Base-by-base conservation (phyloP, 2,888 invertebrate genomes). In the Boloria selene region DNA sequence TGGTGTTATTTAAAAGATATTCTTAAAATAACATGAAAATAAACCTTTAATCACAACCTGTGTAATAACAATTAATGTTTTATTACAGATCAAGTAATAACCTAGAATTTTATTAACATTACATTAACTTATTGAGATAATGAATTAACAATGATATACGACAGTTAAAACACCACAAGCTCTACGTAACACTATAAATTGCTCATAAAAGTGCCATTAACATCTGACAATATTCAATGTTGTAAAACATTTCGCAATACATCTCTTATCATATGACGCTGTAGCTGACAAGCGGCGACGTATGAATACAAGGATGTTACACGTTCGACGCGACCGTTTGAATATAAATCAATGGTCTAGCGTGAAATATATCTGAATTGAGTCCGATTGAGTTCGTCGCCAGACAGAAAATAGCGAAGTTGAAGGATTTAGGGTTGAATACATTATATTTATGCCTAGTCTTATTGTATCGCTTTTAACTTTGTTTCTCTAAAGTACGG, bases 221-320 rank as follows among this genome's bases (percentile, higher is more conserved):
- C 56, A 52, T 63, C 50, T 22, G 49, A n/a, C n/a, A 31, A 54
- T 52, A 54, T 54, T 44, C 64, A 17, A 31, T 18, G 31, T 47
- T 64, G 51, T 64, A 60, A 63, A 63, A 56, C 53, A 61, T 60
- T 61, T 59, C 49, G 55, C 69, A 60, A 55, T 52, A 68, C 58
- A 63, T 63, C 60, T 51, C 62, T 70, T 71, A 63, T 71, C 71
- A 52, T 62, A 64, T 66, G 69, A 68, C 62, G 60, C 49, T 56
- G 65, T 63, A 60, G 56, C 66, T 62, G 67, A 68, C 71, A 68
- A 59, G 66, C 68, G 50, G 55, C 71, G 73, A 74, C 73, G 64
- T 70, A 71, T 74, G 74, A 75, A 75, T 75, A 73, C 74, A 68
- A 74, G 74, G 75, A 75, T 73, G 74, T 74, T 67, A 72, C 75